A percentile compares a stretch with the other conserved stretches of the same genome.
These are phyloP conservation scores for Anorthoa munda DNA, from an alignment of 2,888 invertebrate genomes.

Conservation along the genomic window DNA sequence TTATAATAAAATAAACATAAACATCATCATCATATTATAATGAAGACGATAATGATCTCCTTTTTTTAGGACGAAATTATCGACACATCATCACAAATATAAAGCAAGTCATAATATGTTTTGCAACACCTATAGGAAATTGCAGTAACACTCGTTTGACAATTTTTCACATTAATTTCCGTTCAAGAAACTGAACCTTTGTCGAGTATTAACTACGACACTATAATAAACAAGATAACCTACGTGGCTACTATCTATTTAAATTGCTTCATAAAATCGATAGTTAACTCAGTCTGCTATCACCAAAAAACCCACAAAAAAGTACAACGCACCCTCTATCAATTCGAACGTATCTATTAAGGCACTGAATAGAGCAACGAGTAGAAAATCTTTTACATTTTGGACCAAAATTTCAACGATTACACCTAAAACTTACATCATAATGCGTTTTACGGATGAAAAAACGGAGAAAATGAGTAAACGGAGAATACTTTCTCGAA, in stretches of 20 bases:
- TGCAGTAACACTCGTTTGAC: not conserved
- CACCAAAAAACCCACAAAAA: constrained; percentile 13
- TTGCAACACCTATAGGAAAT: not conserved
- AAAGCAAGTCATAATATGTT: too few species aligned
- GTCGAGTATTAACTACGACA: too few species aligned
- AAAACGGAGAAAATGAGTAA: too few species aligned
- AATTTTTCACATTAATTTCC: not conserved
- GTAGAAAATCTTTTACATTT: too few species aligned
- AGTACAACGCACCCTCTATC: constrained; percentile 18
- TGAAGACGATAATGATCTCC: too few species aligned
- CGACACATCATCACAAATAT: not conserved
- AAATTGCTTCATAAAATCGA: not conserved
- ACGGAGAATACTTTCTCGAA: too few species aligned
- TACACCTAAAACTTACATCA: too few species aligned
- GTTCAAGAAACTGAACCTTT: not conserved
- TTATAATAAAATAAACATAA: not conserved
- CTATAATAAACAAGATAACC: not conserved
- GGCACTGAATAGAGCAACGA: constrained; percentile 5
- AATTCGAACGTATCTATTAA: constrained; percentile 44
- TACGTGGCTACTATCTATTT: not conserved
- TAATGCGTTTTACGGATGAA: too few species aligned
- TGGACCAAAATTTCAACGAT: not conserved
- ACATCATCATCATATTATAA: too few species aligned
- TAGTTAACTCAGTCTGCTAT: not conserved
- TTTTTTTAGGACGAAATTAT: not conserved